Evolutionary conservation across 2,888 invertebrate genomes (phyloP).

Genomic region (Mechanitis messenoides): DNA sequence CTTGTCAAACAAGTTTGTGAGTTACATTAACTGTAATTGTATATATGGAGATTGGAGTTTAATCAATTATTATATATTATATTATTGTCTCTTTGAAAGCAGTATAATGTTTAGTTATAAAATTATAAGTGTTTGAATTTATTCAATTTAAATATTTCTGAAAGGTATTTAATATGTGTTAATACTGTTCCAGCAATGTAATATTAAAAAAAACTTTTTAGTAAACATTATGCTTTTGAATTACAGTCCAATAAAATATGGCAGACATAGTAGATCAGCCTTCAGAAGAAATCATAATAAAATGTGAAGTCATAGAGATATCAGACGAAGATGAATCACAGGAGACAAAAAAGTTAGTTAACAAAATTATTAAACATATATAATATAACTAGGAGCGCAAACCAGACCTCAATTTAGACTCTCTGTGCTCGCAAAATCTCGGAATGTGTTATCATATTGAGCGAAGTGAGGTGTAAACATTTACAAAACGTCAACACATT

Average conservation of each 20-base stretch:
- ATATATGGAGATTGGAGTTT: constrained; percentile 9
- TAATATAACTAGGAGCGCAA: not conserved
- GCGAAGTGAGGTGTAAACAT: too few species aligned
- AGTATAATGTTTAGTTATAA: not conserved
- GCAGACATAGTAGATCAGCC: constrained; percentile 25
- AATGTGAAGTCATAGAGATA: constrained; percentile 63
- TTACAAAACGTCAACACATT: too few species aligned
- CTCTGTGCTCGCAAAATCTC: too few species aligned
- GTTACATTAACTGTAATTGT: constrained; percentile 12
- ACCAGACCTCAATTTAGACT: too few species aligned
- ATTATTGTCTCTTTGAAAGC: not conserved
- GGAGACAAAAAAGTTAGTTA: constrained; percentile 35
- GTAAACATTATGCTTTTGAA: not conserved
- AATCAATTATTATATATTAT: not conserved
- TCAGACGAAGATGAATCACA: constrained; percentile 50
- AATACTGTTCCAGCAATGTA: not conserved
- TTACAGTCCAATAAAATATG: constrained; percentile 19
- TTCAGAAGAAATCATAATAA: constrained; percentile 48
- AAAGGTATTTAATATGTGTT: not conserved
- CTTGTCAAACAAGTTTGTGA: constrained; percentile 28
- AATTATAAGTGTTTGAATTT: too few species aligned
- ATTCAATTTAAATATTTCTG: not conserved
- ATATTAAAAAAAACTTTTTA: not conserved
- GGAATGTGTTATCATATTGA: too few species aligned
- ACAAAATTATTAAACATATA: not conserved